These are phyloP conservation scores for Laothoe populi DNA, from an alignment of 2,888 invertebrate genomes.

Conservation along the genomic window DNA sequence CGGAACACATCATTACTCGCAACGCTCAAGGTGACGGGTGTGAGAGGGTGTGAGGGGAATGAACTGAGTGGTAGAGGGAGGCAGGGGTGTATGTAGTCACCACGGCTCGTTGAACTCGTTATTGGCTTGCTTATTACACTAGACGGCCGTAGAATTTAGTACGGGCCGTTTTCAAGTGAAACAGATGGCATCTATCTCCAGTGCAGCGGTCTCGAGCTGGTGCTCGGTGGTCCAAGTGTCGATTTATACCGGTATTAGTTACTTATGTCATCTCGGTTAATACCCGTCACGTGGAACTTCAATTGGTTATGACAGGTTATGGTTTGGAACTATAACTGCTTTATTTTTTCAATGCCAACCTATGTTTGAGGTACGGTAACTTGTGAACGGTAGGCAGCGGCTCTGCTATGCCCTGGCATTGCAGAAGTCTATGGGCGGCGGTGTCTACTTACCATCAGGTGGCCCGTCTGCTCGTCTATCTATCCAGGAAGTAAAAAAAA, in stretches of 20 bases:
- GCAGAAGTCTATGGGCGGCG: no score
- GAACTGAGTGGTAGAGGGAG: background rate
- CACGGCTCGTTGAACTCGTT: background rate
- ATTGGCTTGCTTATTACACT: conserved; percentile 10
- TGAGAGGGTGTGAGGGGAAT: background rate
- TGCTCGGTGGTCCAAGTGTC: background rate
- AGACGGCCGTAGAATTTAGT: background rate
- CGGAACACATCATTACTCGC: conserved; percentile 20
- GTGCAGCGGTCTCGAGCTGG: background rate
- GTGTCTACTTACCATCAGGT: no score
- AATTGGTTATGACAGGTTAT: no score
- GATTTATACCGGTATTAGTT: background rate
- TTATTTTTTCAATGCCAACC: no score
- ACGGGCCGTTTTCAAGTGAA: background rate
- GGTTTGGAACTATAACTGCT: no score
- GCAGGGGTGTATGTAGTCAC: background rate
- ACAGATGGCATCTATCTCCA: background rate
- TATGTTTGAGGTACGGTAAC: no score
- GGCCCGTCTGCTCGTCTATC: no score
- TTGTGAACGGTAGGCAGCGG: no score
- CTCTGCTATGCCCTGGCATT: no score
- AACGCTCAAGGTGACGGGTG: background rate
- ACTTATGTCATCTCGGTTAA: background rate
- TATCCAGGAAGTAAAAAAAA: no score
- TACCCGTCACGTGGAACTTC: background rate